These are phyloP conservation scores for Bucorvus abyssinicus DNA, from an alignment of 2,797 vertebrate genomes.

Conservation along the genomic window DNA sequence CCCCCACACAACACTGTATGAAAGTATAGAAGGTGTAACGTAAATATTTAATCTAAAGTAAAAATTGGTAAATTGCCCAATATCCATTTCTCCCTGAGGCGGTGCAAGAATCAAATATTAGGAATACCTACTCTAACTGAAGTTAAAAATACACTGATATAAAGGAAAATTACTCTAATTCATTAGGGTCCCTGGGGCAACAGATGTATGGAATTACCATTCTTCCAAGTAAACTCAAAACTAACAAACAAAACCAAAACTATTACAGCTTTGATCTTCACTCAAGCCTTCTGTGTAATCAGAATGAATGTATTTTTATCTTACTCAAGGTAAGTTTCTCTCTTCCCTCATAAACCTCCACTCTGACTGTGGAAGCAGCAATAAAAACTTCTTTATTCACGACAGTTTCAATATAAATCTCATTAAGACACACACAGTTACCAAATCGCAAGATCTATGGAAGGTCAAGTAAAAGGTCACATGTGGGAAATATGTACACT, in stretches of 20 bases:
- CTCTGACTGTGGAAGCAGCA: background rate
- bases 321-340: background rate
- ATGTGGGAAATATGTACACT: background rate
- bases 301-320: background rate
- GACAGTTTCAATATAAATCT: background rate
- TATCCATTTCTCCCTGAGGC: background rate
- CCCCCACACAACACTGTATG: background rate
- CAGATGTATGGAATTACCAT: background rate
- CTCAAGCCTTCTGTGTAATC: background rate
- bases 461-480: background rate
- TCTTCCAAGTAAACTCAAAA: background rate
- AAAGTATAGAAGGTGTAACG: background rate
- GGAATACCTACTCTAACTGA: background rate
- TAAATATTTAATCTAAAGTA: background rate
- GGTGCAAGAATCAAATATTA: background rate
- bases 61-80: background rate
- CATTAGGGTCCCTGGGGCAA: background rate
- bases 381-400: background rate
- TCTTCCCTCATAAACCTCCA: background rate
- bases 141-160: background rate
- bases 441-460: background rate
- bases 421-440: background rate
- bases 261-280: background rate
- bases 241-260: background rate
- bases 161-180: background rate